Percentiles rank a stretch among this genome's conserved stretches.
phyloP scores from a whole-genome alignment of 1,140 invertebrate species.

The Drosophila sproati region DNA sequence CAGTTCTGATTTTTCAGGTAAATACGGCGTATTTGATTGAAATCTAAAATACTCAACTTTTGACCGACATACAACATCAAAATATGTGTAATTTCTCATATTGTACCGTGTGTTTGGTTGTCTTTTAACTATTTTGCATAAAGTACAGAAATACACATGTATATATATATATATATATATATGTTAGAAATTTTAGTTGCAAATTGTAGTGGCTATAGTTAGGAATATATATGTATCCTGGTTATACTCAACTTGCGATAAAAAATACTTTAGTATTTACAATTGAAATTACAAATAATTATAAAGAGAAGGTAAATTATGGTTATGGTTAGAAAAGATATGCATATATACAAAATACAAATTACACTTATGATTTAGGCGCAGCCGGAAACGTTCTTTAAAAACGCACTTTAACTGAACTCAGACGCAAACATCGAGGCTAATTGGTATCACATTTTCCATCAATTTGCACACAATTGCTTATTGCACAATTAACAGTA shows the following conservation, averaged over 20 bases:
- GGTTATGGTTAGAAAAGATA: not conserved
- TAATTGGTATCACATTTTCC: conserved; percentile 70
- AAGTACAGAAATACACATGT: conserved; percentile 5
- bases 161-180: conserved; percentile 11
- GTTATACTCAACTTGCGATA: conserved; percentile 9
- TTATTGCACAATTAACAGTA: conserved; percentile 30
- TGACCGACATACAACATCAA: too few relatives aligned
- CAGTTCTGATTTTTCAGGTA: too few relatives aligned
- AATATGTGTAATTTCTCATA: not conserved
- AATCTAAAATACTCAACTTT: too few relatives aligned
- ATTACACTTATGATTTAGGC: conserved; percentile 20
- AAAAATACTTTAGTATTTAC: conserved; percentile 25
- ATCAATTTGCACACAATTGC: conserved; percentile 36
- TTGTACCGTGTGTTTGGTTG: conserved; percentile 1
- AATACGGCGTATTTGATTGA: too few relatives aligned
- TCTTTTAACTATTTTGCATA: conserved; percentile 10
- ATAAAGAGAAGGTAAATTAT: conserved; percentile 11
- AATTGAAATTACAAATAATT: conserved; percentile 27
- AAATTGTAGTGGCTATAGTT: conserved; percentile 24
- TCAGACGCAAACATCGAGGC: conserved; percentile 55
- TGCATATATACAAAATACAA: conserved; percentile 19
- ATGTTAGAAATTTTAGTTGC: conserved; percentile 15
- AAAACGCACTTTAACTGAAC: conserved; percentile 29
- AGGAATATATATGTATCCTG: not conserved
- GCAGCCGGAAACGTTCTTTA: conserved; percentile 21